Evolutionary conservation across 2,113 vertebrate species (phyloP).

Genomic region (Pardalotus punctatus): DNA sequence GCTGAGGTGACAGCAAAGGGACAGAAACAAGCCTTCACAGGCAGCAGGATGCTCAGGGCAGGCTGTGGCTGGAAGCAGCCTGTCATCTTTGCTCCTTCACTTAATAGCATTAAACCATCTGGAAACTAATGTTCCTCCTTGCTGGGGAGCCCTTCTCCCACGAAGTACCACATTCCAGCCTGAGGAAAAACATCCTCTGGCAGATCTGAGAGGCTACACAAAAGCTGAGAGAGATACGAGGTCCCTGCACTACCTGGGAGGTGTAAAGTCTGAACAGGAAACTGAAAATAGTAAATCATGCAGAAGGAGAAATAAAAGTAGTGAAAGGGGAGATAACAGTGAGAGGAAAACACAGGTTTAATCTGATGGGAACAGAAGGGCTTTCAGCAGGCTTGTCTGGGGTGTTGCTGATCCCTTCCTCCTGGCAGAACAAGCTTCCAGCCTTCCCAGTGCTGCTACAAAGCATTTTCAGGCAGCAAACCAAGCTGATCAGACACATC

Average conservation of each 20-base stretch:
- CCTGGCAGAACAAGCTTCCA: slow-evolving; percentile 1
- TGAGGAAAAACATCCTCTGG: neutral
- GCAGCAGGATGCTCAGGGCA: neutral
- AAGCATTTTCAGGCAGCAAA: neutral
- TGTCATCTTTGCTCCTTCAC: neutral
- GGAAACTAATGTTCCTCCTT: neutral
- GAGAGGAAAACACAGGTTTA: neutral
- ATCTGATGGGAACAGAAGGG: slow-evolving; percentile 26
- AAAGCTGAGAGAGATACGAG: neutral
- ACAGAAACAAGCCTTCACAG: neutral
- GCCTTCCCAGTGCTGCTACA: neutral
- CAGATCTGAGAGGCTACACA: neutral
- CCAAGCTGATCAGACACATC: neutral
- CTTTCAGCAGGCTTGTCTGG: neutral
- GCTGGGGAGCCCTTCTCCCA: neutral
- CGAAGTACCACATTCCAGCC: neutral
- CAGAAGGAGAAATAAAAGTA: neutral
- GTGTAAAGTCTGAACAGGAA: neutral
- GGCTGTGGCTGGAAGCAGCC: neutral
- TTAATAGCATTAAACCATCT: neutral
- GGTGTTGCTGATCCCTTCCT: neutral
- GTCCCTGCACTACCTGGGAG: neutral
- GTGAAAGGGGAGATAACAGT: neutral
- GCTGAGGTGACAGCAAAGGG: neutral
- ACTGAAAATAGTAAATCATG: neutral